Base-by-base conservation (phyloP, 2,113 vertebrate genomes). In the Colinus virginianus region DNA sequence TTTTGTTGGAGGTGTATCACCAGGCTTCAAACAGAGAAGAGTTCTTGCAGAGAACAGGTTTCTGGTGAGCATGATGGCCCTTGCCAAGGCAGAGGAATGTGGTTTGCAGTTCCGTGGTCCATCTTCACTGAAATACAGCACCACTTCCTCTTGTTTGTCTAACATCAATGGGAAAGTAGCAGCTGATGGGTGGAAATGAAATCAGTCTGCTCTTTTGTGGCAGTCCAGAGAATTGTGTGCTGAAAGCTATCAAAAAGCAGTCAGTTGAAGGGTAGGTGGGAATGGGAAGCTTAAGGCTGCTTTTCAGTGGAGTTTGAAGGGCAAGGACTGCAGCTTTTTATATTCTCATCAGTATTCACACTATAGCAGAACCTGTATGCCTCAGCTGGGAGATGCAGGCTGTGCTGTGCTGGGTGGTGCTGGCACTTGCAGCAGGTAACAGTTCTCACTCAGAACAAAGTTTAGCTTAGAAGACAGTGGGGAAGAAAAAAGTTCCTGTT, bases 371-470 rank as follows among this genome's bases (percentile, higher is more conserved):
- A 45, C 34, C 28, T 81, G 20, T 45, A 8, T 51, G 38, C 32
- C 66, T 81, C 62, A 75, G 53, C 66, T 63, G 66, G 70, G 70
- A 71, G 28, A 78, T 59, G 17, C 43, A 18, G 6, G 56, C 46
- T 81, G 22, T 78, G 75, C 85, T 79, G 18, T 67, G 68, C 90
- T 91, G 69, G 61, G 7, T 90, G 72, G 69, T 81, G 83, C 72
- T 84, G 58, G 55, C 7, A 12, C 22, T 22, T 18, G 16, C 49
- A 45, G 40, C 28, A 45, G 42, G 4, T 28, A 89, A 69, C 72
- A 68, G 69, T 19, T 88, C 38, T 80, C 83, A 72, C 85, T 88
- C 28, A 45, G 70, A 84, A 43, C 18, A 81, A 80, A 56, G 56
- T 81, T 66, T 20, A 43, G 28, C 36, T 59, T 46, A 74, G 43